Evolutionary conservation across 2,888 invertebrate genomes (phyloP), one percentile per base, ranked within the genome.

Genomic region (Apodemia duryi): DNA sequence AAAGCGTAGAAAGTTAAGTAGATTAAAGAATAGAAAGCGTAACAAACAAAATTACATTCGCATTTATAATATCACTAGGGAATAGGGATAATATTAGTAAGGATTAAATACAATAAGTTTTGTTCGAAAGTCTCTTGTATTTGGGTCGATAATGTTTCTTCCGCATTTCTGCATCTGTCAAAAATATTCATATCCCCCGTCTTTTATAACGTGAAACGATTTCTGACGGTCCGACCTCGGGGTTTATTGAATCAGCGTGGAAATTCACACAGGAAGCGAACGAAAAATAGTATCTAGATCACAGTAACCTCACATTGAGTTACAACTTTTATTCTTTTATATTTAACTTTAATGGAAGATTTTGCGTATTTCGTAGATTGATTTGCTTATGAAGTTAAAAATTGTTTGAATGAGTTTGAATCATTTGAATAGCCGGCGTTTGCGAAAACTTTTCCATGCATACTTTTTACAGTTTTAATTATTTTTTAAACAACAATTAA

Each of bases 151-250:
- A 57, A 6, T 2, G 29, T 32, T 13, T 57, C 11, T 13, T 32
- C 10, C 57, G 13, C 54, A 57, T 57, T 57, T 57, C 54, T 29
- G 11, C 35, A 57, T 29, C 54, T 11, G 57, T 57, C 57, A 57
- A 57, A 32, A 57, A 32, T 57, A 57, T 57, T 57, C 57, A 32
- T 57, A 57, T 3, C 6, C 57, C 32, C 29, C 11, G 54, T 54
- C 54, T 57, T 57, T 57, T 35, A 57, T 32, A 57, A 13, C 32
- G 32, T 57, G 35, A 9, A 57, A 57, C 57, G 32, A 57, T n/a
- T 57, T 57, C 57, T 57, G 57, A 32, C 32, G 57, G 28, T 57
- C 35, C 57, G 32, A 57, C 32, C 57, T 57, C 57, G 32, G 57
- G 57, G 13, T 32, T 57, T 57, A 57, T 57, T 57, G 29, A 57